Conservation (phyloP, 1,140 invertebrate species). For the Drosophila quadrilineata region DNA sequence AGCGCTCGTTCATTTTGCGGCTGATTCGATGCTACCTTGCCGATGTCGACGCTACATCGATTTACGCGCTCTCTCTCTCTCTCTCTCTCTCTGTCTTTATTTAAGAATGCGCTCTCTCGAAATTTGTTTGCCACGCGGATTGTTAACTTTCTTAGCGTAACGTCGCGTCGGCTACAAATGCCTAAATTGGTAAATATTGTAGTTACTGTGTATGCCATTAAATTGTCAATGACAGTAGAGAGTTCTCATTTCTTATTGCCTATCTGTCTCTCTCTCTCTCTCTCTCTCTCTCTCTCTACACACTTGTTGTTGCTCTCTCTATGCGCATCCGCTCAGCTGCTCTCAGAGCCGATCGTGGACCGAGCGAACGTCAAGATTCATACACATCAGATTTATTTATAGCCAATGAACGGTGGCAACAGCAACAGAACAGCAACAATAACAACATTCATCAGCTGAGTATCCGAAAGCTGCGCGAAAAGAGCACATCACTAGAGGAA, state of each 20-base stretch:
- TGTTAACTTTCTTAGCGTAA: constrained; percentile 26
- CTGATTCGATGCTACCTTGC: constrained; percentile 19
- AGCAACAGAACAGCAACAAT: constrained; percentile 22
- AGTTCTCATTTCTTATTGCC: neutral
- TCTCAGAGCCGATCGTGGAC: constrained; percentile 10
- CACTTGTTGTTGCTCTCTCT: neutral
- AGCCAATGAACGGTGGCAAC: constrained; percentile 41
- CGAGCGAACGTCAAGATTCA: constrained; percentile 42
- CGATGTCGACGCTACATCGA: constrained; percentile 21
- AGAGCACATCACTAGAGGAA: constrained; percentile 22
- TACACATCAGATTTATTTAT: constrained; percentile 77
- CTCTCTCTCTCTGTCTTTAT: too few relatives aligned
- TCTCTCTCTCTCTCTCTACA: neutral
- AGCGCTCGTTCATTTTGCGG: constrained; percentile 19
- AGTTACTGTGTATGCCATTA: constrained; percentile 14
- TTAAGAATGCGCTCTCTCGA: neutral
- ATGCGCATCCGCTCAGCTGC: neutral
- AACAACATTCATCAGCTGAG: constrained; percentile 31
- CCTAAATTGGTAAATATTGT: constrained; percentile 33
- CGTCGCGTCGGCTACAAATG: constrained; percentile 20
- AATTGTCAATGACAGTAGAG: constrained; percentile 8
- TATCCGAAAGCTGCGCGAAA: constrained; percentile 19
- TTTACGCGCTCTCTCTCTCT: constrained; percentile 1
- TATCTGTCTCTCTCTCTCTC: neutral
- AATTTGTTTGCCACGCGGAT: constrained; percentile 18